Evolutionary conservation across 2,888 invertebrate genomes (phyloP).

Genomic region (Drosophila demipolita): DNA sequence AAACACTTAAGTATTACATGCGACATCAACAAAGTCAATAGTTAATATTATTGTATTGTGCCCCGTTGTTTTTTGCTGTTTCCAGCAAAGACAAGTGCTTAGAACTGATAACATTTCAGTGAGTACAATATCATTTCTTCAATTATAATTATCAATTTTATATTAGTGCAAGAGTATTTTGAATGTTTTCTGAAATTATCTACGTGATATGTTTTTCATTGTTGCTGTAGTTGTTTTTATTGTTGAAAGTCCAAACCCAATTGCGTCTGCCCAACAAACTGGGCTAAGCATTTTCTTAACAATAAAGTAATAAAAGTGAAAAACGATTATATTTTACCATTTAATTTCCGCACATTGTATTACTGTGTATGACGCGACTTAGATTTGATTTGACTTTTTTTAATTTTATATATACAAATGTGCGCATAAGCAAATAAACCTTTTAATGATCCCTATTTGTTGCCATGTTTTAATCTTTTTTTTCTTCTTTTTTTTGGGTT

Average conservation of each 20-base stretch:
- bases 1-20: slow-evolving; percentile 38
- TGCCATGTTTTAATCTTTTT: slow-evolving; percentile 24
- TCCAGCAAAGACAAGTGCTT: slow-evolving; percentile 41
- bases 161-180: slow-evolving; percentile 15
- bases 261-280: slow-evolving; percentile 33
- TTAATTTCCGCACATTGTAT: slow-evolving; percentile 47
- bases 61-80: slow-evolving; percentile 14
- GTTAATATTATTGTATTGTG: slow-evolving; percentile 12
- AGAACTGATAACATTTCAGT: slow-evolving; percentile 41
- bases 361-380: slow-evolving; percentile 44
- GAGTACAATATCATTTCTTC: slow-evolving; percentile 49
- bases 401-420: slow-evolving; percentile 30
- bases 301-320: slow-evolving; percentile 37
- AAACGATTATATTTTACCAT: slow-evolving; percentile 20
- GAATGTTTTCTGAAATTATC: slow-evolving; percentile 51
- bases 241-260: slow-evolving; percentile 15
- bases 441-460: slow-evolving; percentile 59
- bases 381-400: slow-evolving; percentile 51
- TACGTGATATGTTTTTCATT: slow-evolving; percentile 22
- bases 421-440: slow-evolving; percentile 37
- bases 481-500: slow-evolving; percentile 46
- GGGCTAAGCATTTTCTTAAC: slow-evolving; percentile 50
- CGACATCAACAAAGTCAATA: slow-evolving; percentile 33
- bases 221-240: slow-evolving; percentile 7
- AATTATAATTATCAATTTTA: slow-evolving; percentile 45